Conservation (phyloP, 1,140 invertebrate genomes). For the Charaxes varanes region DNA sequence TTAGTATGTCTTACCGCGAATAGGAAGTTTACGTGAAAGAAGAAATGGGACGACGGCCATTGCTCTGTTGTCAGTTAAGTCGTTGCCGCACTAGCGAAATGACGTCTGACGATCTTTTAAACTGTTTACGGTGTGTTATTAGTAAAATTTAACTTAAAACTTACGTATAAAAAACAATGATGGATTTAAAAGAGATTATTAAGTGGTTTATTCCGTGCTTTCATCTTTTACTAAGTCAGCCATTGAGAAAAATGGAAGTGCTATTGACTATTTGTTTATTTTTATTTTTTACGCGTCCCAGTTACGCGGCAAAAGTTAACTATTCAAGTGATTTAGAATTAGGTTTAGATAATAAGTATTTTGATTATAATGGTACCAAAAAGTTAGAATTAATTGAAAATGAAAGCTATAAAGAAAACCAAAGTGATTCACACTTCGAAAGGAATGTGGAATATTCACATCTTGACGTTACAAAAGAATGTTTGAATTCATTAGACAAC, state of each 20-base stretch:
- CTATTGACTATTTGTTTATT: slow-evolving; percentile 45
- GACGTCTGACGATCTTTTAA: slow-evolving; percentile 24
- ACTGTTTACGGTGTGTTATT: neutral
- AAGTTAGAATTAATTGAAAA: slow-evolving; percentile 15
- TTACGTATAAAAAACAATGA: slow-evolving; percentile 15
- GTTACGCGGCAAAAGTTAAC: slow-evolving; percentile 34
- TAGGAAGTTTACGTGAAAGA: slow-evolving; percentile 42
- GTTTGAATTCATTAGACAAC: too few relatives aligned
- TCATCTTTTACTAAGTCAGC: slow-evolving; percentile 38
- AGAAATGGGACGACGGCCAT: slow-evolving; percentile 46
- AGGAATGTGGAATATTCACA: slow-evolving; percentile 2
- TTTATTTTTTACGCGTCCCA: slow-evolving; percentile 49
- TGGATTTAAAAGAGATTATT: slow-evolving; percentile 65
- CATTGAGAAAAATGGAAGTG: slow-evolving; percentile 32
- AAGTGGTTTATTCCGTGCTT: slow-evolving; percentile 68
- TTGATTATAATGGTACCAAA: slow-evolving; percentile 26
- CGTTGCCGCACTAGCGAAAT: slow-evolving; percentile 33
- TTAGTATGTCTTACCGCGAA: neutral
- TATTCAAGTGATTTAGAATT: slow-evolving; percentile 3
- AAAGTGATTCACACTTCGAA: slow-evolving; percentile 16
- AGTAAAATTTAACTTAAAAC: slow-evolving; percentile 6
- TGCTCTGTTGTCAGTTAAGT: slow-evolving; percentile 33
- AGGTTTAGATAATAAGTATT: slow-evolving; percentile 17
- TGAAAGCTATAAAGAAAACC: slow-evolving; percentile 13
- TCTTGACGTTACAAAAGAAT: too few relatives aligned